Conservation (phyloP, 1,140 invertebrate genomes). For the Choristoneura fumiferana region DNA sequence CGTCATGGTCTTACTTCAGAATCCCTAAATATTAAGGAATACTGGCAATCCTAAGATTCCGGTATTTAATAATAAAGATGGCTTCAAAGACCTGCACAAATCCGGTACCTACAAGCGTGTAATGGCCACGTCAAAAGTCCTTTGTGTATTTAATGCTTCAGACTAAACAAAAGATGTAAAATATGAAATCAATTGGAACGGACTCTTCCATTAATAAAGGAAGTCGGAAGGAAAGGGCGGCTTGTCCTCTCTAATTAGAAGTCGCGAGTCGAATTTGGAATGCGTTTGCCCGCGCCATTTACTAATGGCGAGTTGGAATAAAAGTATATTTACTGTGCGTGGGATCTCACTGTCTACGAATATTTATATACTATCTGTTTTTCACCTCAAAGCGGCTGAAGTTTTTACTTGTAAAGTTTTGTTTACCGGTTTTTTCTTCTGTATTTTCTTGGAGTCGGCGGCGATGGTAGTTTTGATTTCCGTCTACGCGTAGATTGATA, state of each 20-base stretch:
- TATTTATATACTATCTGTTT: constrained; percentile 69
- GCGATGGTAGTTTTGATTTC: constrained; percentile 27
- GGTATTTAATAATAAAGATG: background rate
- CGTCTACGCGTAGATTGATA: constrained; percentile 21
- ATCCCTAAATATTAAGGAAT: too few species aligned
- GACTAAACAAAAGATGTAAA: constrained; percentile 45
- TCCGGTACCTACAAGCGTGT: constrained; percentile 2
- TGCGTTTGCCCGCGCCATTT: constrained; percentile 45
- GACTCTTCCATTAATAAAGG: constrained; percentile 69
- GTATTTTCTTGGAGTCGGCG: constrained; percentile 46
- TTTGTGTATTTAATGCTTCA: constrained; percentile 28
- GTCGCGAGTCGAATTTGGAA: constrained; percentile 71
- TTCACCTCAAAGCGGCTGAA: constrained; percentile 57
- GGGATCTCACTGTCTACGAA: constrained; percentile 61
- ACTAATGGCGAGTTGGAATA: constrained; percentile 68
- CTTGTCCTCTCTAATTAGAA: constrained; percentile 72
- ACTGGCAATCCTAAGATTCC: too few species aligned
- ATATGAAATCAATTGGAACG: constrained; percentile 67
- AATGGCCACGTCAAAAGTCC: constrained; percentile 14
- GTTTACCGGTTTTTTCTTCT: constrained; percentile 50
- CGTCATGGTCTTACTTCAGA: too few species aligned
- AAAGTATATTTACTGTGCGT: constrained; percentile 75
- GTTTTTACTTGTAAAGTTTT: constrained; percentile 60
- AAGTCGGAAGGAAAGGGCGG: constrained; percentile 51
- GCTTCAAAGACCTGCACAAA: background rate